Conservation (phyloP, 2,113 vertebrate species). For the Trochalopteron elliotii region DNA sequence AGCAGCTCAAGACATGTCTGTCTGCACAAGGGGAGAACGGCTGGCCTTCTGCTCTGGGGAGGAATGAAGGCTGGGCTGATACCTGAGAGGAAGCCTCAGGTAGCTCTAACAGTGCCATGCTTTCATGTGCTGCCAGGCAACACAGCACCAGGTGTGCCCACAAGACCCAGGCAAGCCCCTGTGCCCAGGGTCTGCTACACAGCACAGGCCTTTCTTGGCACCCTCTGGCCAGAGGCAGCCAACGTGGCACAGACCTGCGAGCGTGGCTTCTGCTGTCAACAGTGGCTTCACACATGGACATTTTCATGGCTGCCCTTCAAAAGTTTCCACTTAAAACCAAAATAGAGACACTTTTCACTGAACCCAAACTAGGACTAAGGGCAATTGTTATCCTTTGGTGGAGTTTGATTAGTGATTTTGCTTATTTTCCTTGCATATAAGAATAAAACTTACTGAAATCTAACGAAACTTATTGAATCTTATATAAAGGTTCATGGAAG, state of each 20-base stretch:
- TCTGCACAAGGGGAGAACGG: background rate
- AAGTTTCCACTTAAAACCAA: background rate
- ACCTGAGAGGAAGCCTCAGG: background rate
- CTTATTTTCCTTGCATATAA: background rate
- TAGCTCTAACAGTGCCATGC: background rate
- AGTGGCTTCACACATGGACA: background rate
- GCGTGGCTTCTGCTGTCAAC: background rate
- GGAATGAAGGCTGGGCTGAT: background rate
- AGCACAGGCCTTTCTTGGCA: background rate
- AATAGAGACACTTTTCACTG: background rate
- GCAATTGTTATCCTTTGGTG: background rate
- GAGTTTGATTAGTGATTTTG: background rate
- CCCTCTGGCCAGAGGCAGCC: background rate
- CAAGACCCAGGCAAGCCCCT: background rate
- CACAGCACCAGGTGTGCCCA: no score
- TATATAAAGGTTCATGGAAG: background rate
- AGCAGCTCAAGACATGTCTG: background rate
- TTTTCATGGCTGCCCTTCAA: background rate
- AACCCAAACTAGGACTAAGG: background rate
- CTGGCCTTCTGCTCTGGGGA: background rate
- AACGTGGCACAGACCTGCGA: accelerated
- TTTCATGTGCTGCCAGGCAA: accelerated
- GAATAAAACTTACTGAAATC: conserved; percentile 38
- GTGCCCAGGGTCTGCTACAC: background rate
- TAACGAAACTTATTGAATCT: background rate